phyloP scores from a whole-genome alignment of 2,797 vertebrate genomes.

The Corythornis leucogaster region DNA sequence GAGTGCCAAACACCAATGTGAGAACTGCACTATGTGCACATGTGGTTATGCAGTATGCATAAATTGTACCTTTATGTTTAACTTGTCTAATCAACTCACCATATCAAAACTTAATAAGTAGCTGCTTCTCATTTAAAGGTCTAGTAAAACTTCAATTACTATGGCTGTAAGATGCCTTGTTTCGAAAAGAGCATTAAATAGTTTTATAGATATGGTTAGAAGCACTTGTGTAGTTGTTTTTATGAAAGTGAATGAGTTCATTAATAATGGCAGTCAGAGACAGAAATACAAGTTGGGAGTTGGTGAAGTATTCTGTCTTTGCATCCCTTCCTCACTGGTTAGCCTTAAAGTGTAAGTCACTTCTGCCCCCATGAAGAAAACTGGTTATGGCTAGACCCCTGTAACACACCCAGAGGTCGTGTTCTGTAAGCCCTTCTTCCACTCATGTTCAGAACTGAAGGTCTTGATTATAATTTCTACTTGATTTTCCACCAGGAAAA shows the following conservation, averaged over 20 bases:
- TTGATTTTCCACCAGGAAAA: not conserved
- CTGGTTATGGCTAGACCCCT: not conserved
- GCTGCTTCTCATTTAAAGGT: constrained; percentile 78
- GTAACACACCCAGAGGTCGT: not conserved
- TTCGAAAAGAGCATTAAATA: constrained; percentile 73
- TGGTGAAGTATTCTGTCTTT: not conserved
- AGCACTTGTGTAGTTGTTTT: constrained; percentile 68
- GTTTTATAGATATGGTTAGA: constrained; percentile 75
- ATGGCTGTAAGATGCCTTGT: constrained; percentile 69
- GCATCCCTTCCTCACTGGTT: not conserved
- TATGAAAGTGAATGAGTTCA: constrained; percentile 68
- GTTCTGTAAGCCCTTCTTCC: not conserved
- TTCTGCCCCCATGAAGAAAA: not conserved
- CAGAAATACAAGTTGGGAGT: constrained; percentile 38
- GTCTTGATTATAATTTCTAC: not conserved
- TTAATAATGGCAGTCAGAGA: constrained; percentile 51
- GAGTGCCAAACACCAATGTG: not conserved
- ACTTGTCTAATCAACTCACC: constrained; percentile 74
- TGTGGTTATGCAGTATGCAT: constrained; percentile 24
- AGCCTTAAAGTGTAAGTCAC: not conserved
- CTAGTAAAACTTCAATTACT: constrained; percentile 73
- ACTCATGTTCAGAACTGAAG: not conserved
- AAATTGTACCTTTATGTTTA: constrained; percentile 69
- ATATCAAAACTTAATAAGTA: constrained; percentile 77
- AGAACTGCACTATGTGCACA: constrained; percentile 22